Percentiles rank a stretch among this genome's conserved stretches.
Conservation (phyloP, 2,888 invertebrate genomes). For the Oegoconia quadripuncta region DNA sequence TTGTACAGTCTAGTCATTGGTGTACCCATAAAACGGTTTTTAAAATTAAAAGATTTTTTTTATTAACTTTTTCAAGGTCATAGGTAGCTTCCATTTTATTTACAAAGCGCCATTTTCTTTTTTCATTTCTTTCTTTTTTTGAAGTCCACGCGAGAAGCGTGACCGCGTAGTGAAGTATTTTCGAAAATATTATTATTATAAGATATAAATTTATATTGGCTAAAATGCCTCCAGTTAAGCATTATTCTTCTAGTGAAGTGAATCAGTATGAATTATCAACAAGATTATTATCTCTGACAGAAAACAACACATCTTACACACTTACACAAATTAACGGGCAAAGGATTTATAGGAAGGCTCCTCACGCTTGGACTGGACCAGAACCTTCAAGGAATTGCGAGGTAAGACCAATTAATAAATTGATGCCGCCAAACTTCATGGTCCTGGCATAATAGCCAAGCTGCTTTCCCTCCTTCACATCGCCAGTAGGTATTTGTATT, state of each 20-base stretch:
- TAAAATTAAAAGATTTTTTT: background rate
- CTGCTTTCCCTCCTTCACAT: no score
- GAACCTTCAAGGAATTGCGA: constrained; percentile 81
- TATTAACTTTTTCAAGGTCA: constrained; percentile 28
- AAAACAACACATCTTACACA: constrained; percentile 71
- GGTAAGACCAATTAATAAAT: no score
- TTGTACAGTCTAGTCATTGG: no score
- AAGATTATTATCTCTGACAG: constrained; percentile 71
- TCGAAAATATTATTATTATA: constrained; percentile 61
- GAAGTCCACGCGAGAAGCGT: constrained; percentile 44
- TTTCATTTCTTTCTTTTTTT: constrained; percentile 44
- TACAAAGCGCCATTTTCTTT: constrained; percentile 46
- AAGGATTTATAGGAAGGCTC: constrained; percentile 81
- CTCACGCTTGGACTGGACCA: constrained; percentile 73
- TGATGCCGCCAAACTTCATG: no score
- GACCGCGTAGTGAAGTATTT: constrained; percentile 45
- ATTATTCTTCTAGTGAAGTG: constrained; percentile 73
- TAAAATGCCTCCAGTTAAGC: constrained; percentile 70
- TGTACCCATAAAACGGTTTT: background rate
- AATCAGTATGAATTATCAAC: constrained; percentile 76
- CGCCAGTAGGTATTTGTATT: no score
- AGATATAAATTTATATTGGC: constrained; percentile 60
- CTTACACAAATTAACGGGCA: constrained; percentile 84
- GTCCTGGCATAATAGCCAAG: no score
- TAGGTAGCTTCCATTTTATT: constrained; percentile 31